Evolutionary conservation across 2,113 vertebrate genomes (phyloP), one percentile per base, ranked within the genome.

Genomic region (Sinocyclocheilus anshuiensis): DNA sequence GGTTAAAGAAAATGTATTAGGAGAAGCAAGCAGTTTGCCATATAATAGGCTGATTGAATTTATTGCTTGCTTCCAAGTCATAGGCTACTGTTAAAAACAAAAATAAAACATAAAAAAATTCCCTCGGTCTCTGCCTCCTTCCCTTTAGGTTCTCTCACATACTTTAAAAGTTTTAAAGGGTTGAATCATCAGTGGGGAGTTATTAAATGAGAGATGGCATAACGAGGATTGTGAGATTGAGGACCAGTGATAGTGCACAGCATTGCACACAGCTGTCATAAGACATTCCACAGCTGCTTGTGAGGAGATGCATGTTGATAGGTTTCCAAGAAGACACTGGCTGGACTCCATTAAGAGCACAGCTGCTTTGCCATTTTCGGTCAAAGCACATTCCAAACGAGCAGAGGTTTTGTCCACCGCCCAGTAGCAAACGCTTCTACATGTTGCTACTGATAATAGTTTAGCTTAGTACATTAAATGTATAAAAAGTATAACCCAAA

Each of bases 301-400:
- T 94, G 93, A 95, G 94, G 91, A 92, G 91, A 90, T 86, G 89
- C 24, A 33, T 94, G 95, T 94, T 93, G 90, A 94, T 94, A 78
- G 86, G 65, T 85, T 85, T 86, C 93, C 95, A 94, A 95, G 95
- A 90, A 93, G 91, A 92, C 87, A 4, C 2, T 77, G 90, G 88
- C 89, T 92, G 92, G 91, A 89, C 87, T 92, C 93, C 90, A 90
- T 90, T 82, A 1, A 1, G 90, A 91, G 63, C 69, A 92, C 90
- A 94, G 93, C 90, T 95, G 93, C 94, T 94, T 97, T 96, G 90
- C 96, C 97, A 97, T 97, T 97, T 98, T 97, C 95, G 97, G 97
- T 95, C 94, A 97, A 94, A 91, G 91, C 93, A 94, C 91, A 94
- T 90, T 42, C 81, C 87, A 92, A 86, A 93, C 90, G 86, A 83